Percentiles rank a stretch among this genome's conserved stretches.
Conservation (phyloP, 2,797 vertebrate species). For the Ptychadena robeensis region DNA sequence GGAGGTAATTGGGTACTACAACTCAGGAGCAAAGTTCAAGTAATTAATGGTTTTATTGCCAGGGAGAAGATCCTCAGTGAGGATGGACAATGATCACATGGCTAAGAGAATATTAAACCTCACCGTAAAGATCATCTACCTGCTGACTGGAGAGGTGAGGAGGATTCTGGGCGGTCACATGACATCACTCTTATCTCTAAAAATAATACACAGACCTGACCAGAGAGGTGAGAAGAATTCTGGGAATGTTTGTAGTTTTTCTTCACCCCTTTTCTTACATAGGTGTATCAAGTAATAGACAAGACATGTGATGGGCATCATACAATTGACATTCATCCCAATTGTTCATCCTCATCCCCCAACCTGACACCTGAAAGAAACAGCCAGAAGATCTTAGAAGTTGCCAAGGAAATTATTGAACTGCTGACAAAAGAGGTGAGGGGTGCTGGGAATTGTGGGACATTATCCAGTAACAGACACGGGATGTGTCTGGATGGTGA, state of each 20-base stretch:
- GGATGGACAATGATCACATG: neutral
- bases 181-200: no score
- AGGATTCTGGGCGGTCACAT: no score
- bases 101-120: neutral
- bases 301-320: neutral
- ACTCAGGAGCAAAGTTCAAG: no score
- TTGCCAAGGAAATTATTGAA: neutral
- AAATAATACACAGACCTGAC: no score
- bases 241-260: neutral
- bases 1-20: no score
- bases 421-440: no score
- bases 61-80: neutral
- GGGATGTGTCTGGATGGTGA: no score
- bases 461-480: no score
- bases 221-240: no score
- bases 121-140: neutral
- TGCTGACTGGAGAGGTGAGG: conserved; percentile 12
- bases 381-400: neutral
- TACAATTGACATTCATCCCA: neutral
- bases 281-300: neutral
- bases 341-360: neutral
- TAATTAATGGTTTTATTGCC: no score
- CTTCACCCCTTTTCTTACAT: neutral
- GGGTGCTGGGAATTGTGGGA: no score
- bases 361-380: neutral